Evolutionary conservation across 30 jellyfish, hydroid and myxozoan species (phyloP).

Genomic region (Pelagia noctiluca): DNA sequence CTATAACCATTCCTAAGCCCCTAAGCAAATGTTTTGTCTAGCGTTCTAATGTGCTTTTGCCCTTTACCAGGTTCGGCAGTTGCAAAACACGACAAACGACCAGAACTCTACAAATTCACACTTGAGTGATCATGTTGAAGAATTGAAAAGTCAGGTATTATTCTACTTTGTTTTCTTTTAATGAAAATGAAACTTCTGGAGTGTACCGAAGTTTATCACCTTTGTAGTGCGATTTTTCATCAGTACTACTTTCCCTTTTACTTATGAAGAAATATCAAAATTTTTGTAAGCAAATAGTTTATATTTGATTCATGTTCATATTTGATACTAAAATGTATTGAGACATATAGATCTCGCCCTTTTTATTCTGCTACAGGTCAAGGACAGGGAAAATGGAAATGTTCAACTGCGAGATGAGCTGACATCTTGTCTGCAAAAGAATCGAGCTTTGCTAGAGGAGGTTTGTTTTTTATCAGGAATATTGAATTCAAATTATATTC

Average conservation of each 20-base stretch:
- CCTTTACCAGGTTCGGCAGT: conserved; percentile 38
- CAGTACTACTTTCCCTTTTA: too few species aligned
- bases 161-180: neutral
- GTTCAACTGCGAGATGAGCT: conserved; percentile 81
- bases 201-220: too few species aligned
- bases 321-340: too few species aligned
- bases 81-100: conserved; percentile 32
- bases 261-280: too few species aligned
- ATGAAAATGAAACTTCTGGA: neutral
- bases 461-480: conserved; percentile 42
- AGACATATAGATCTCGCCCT: too few species aligned
- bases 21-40: neutral
- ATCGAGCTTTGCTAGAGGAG: conserved; percentile 82
- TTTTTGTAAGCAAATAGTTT: too few species aligned
- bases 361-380: conserved; percentile 33
- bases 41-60: neutral
- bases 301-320: too few species aligned
- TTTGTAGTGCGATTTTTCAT: too few species aligned
- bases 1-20: neutral
- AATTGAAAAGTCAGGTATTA: conserved; percentile 49
- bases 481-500: too few species aligned
- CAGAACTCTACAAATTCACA: conserved; percentile 31
- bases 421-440: conserved; percentile 62
- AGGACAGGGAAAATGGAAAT: conserved; percentile 66
- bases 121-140: conserved; percentile 38